Evolutionary conservation across 2,113 vertebrate species (phyloP), one percentile per base, ranked within the genome.

Genomic region (Hoplias malabaricus): DNA sequence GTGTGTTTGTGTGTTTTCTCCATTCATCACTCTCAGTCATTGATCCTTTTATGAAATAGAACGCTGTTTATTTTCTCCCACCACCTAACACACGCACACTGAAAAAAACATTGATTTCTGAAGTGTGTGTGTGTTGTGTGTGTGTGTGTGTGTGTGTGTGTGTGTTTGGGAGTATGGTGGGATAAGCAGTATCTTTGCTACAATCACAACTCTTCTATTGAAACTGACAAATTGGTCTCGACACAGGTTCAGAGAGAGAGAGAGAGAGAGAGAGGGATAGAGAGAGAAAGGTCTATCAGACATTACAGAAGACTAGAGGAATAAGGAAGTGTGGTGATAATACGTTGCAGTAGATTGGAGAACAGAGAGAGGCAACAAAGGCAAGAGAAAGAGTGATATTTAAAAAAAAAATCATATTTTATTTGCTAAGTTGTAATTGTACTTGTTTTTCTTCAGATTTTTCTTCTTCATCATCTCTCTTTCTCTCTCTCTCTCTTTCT

Each of bases 1-100:
- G 31, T 21, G n/a, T 34, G 12, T 16, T 27, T 68, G 53, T 62
- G 36, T 36, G 19, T 25, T 53, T n/a, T 66, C 1, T 40, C n/a
- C 34, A 23, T 56, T 38, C 42, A 43, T 57, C 21, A 65, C 48
- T 67, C 29, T 73, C 27, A 74, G 73, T 46, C 42, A 90, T 89
- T 78, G 90, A 92, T 90, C 84, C 66, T 62, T 77, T 14, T 74
- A 84, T 86, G 85, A 88, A 90, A 91, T 86, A 81, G 84, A 84
- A 42, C 36, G 75, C 84, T 89, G 89, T 90, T 92, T 89, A 89
- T 91, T 91, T 90, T 88, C 86, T 86, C 87, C 86, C 86, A 79
- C 69, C 82, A 81, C 80, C 84, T 85, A 88, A 82, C 87, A 82
- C 73, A 80, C 74, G 70, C 53, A 77, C 3, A 48, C 84, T 86